Evolutionary conservation across 2,888 invertebrate genomes (phyloP), one percentile per base, ranked within the genome.

Genomic region (Polydrusus pterygomalis): DNA sequence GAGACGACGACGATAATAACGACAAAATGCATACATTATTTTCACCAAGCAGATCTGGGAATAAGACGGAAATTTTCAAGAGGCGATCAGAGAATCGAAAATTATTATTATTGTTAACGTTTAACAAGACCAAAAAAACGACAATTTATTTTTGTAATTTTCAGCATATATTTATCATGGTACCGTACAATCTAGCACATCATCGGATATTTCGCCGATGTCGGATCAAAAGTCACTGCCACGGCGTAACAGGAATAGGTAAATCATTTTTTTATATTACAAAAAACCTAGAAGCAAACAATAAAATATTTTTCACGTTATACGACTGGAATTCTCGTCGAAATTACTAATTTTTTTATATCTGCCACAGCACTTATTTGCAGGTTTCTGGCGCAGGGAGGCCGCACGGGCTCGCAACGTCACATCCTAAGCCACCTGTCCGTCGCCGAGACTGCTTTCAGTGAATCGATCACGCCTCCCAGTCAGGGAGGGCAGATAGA

Each of bases 151-250:
- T 34, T 1, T 34, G 7, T 30, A 30, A 43, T 78, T 89, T 88
- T 85, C 89, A 91, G 93, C 92, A 89, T 92, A 92, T 87, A 91
- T 93, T 87, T 93, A 93, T 87, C 93, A 93, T 87, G 93, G 93
- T 86, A 77, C 77, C 1, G 92, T 92, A 87, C 91, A 91, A 86
- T 93, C 93, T 84, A 93, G 93, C 89, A 93, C 93, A 81, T 93
- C 93, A 80, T 93, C 93, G 86, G 93, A 93, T 89, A 91, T 93
- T 85, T 93, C 93, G 82, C 93, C 93, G 84, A 93, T 93, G 92
- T 92, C 93, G 85, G 93, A 93, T 87, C 93, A 93, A 88, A 93
- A 93, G 87, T 93, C 93, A 82, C 89, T 93, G 85, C 93, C 93
- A 82, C 90, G 93, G 85, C 90, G 93, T 91, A 87, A 91, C 75